Conservation (phyloP, 2,797 vertebrate genomes). For the Lacerta bilineata region DNA sequence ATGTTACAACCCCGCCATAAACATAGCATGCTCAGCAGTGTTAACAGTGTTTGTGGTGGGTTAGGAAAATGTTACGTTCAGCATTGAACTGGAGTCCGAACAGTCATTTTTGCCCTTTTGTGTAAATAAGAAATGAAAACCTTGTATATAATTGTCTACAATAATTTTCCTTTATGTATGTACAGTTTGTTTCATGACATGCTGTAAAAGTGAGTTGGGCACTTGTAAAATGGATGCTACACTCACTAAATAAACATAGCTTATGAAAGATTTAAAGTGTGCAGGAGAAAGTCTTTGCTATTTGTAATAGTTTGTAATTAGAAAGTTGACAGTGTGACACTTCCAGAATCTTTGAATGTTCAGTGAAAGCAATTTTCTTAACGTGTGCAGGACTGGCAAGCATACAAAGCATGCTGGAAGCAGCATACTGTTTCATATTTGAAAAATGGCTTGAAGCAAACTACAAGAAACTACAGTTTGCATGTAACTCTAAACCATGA, state of each 20-base stretch:
- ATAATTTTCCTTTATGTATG: too few relatives aligned
- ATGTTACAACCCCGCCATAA: conserved; percentile 31
- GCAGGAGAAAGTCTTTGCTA: neutral
- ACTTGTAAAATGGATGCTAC: neutral
- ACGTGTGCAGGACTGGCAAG: neutral
- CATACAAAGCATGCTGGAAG: neutral
- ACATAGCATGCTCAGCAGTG: conserved; percentile 52
- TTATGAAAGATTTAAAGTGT: neutral
- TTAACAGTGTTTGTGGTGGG: neutral
- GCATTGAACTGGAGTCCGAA: neutral
- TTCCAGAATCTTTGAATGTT: neutral
- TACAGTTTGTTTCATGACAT: neutral
- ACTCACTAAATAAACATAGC: neutral
- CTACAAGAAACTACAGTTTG: neutral
- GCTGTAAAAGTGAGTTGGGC: neutral
- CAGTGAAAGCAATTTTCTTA: neutral
- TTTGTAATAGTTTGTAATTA: neutral
- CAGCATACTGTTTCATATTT: neutral
- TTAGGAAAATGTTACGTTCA: neutral
- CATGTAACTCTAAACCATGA: too few relatives aligned
- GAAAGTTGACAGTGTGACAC: neutral
- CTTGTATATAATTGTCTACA: neutral
- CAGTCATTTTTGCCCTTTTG: neutral
- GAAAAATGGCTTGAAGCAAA: neutral
- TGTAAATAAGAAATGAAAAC: neutral